These are phyloP conservation scores for Apodemus speciosus DNA, from an alignment of 2,113 vertebrate species.

Conservation along the genomic window DNA sequence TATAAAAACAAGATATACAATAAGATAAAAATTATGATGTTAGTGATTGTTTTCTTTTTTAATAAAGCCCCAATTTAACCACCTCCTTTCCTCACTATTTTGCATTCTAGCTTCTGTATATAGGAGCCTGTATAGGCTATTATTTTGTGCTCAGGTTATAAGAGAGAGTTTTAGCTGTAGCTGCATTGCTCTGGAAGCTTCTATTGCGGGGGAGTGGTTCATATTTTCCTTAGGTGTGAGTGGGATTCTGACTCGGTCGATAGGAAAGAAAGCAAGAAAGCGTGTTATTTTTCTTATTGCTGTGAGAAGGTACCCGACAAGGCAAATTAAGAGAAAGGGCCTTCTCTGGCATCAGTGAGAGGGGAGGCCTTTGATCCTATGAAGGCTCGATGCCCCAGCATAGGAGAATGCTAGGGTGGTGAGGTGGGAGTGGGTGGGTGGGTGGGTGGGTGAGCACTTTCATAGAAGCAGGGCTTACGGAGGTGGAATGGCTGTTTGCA, in stretches of 20 bases:
- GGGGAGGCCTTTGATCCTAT: too few species aligned
- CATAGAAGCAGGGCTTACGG: too few species aligned
- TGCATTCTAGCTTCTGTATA: not conserved
- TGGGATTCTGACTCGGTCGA: conserved; percentile 2
- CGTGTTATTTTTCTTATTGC: not conserved
- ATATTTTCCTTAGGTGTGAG: not conserved
- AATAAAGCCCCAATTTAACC: not conserved
- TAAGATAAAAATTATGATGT: not conserved
- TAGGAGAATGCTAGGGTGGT: too few species aligned
- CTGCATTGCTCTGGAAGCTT: not conserved
- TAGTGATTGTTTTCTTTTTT: not conserved
- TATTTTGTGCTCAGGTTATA: not conserved
- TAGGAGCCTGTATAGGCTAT: not conserved
- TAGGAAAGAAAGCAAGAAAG: not conserved
- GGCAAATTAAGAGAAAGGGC: not conserved
- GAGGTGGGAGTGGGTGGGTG: too few species aligned
- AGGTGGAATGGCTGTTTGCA: too few species aligned
- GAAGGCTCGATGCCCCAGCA: too few species aligned
- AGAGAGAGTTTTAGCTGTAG: not conserved
- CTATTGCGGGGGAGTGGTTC: not conserved
- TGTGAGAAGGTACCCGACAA: not conserved
- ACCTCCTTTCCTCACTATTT: not conserved
- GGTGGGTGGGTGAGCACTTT: too few species aligned
- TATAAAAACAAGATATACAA: not conserved
- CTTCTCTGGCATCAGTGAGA: too few species aligned